Evolutionary conservation across 2,888 invertebrate genomes (phyloP).

Genomic region (Lasioglossum leucozonium): DNA sequence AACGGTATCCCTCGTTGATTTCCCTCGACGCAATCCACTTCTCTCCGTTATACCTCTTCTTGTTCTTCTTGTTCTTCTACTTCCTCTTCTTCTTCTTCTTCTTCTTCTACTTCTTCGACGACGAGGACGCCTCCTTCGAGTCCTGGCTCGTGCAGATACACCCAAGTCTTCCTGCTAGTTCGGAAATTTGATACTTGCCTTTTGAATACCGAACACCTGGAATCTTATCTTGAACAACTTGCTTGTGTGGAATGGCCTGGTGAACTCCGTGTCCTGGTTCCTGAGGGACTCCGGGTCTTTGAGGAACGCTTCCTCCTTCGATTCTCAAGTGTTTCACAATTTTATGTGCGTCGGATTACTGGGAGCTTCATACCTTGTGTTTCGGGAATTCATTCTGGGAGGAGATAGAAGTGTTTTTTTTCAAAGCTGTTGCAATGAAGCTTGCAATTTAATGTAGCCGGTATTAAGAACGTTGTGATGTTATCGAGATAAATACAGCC

Average conservation of each 20-base stretch:
- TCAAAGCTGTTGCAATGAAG: neutral
- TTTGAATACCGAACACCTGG: conserved; percentile 6
- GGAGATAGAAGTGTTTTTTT: neutral
- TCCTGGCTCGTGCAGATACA: neutral
- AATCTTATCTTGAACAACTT: neutral
- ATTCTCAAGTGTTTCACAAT: neutral
- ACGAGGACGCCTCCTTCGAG: neutral
- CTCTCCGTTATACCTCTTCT: conserved; percentile 34
- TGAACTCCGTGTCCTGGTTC: conserved; percentile 8
- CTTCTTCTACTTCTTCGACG: neutral
- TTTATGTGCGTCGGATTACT: neutral
- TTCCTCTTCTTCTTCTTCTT: neutral
- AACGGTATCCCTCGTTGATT: conserved; percentile 64
- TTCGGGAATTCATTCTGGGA: neutral
- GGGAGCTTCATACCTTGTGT: neutral
- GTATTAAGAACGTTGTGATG: neutral
- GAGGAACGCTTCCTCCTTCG: neutral
- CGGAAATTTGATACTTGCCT: neutral
- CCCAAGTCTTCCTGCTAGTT: neutral
- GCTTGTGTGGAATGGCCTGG: neutral
- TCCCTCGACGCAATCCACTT: conserved; percentile 32
- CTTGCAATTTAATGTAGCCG: neutral
- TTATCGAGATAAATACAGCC: neutral
- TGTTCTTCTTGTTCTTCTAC: neutral
- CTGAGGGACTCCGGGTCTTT: neutral